Percentiles rank a stretch among this genome's conserved stretches.
Evolutionary conservation across 2,113 vertebrate genomes (phyloP).

Genomic region (Cynocephalus volans): DNA sequence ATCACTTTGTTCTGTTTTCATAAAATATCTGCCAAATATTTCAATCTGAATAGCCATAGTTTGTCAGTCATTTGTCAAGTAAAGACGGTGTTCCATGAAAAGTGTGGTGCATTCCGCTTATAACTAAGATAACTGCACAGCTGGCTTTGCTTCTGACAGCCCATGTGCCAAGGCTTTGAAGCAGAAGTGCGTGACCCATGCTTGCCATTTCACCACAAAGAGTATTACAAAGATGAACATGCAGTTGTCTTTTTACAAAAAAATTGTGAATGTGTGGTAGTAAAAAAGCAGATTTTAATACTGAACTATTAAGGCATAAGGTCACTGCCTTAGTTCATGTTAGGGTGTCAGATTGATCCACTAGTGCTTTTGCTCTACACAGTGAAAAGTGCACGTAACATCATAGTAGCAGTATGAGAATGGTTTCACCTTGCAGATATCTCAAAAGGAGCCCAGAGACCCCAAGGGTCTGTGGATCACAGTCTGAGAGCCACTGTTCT

Average conservation of each 20-base stretch:
- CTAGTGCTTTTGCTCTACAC: background rate
- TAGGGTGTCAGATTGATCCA: background rate
- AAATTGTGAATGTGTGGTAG: background rate
- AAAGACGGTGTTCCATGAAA: constrained; percentile 16
- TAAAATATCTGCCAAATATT: background rate
- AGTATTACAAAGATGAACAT: background rate
- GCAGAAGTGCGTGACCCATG: background rate
- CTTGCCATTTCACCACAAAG: background rate
- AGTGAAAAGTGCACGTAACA: background rate
- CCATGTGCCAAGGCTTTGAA: background rate
- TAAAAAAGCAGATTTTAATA: background rate
- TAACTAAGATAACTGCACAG: background rate
- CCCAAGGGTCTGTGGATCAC: background rate
- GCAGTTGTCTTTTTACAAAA: background rate
- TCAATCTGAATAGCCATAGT: background rate
- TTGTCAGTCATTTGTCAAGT: constrained; percentile 37
- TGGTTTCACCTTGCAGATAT: background rate
- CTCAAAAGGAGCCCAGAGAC: background rate
- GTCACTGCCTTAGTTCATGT: background rate
- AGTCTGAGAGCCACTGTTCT: background rate
- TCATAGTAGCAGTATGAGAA: background rate
- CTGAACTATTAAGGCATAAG: background rate
- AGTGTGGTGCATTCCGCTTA: background rate
- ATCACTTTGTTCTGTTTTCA: background rate
- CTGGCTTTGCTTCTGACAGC: background rate